Evolutionary conservation across 92 coral and sea anemone genomes (phyloP), one percentile per base, ranked within the genome.

Genomic region (Montipora capitata): DNA sequence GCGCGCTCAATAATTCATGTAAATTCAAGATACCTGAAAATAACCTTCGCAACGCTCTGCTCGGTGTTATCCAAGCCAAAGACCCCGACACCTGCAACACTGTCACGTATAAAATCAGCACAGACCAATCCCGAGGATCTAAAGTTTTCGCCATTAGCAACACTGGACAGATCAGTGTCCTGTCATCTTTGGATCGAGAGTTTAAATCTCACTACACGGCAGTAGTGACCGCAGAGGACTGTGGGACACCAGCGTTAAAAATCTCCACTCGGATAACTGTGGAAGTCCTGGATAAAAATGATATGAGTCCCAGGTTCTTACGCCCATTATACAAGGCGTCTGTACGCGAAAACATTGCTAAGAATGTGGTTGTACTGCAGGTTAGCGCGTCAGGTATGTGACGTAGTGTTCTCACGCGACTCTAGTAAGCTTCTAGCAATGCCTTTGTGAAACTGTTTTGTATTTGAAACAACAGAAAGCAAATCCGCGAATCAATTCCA

Each of bases 371-470:
- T 3, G 94, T 98, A 3, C 57, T 78, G 15, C 95, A 94, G 85
- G 98, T 98, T 3, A 83, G 92, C 40, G 99, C 99, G 4, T 45
- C 79, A 65, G 99, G 99, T 98, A 79, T 91, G 91, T 57, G 58
- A 9, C 4, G 6, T 11, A 2, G 18, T 15, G 15, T 6, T 49
- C 17, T 49, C 11, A 18, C 35, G 52, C 27, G 7, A 1, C 43
- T 11, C n/a, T 20, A 12, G 2, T 4, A 0, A 10, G 3, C 5
- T 48, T 3, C 35, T 73, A 48, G 52, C 52, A 48, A 5, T 5
- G 52, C 2, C 10, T 48, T 5, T 48, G 52, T 48, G 52, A 48
- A 48, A 17, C 13, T 2, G 7, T 48, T 39, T 1, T 16, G 4
- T 3, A 64, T 44, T 10, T 68, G 10, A 9, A 11, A 45, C 80